A percentile compares a stretch with the other conserved stretches of the same genome.
These are phyloP conservation scores for Rhineura floridana DNA, from an alignment of 2,113 vertebrate genomes.

Conservation along the genomic window DNA sequence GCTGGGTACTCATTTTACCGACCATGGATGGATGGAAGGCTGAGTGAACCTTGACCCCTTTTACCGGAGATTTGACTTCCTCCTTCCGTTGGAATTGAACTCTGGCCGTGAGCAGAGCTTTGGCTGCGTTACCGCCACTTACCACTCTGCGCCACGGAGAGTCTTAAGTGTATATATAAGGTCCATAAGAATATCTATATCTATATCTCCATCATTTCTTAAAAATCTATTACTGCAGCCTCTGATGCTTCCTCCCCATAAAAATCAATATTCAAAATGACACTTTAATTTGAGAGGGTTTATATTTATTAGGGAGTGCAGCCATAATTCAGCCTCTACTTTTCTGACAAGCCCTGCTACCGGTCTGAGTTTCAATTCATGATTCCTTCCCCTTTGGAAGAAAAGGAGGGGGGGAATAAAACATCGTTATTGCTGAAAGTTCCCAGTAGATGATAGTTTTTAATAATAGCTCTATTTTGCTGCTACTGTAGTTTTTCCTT, in stretches of 20 bases:
- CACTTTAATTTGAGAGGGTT: slow-evolving; percentile 31
- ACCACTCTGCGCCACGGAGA: no score
- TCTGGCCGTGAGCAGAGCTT: no score
- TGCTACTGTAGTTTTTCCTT: background rate
- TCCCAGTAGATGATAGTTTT: background rate
- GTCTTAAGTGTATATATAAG: no score
- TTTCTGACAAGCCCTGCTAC: background rate
- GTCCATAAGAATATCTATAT: no score
- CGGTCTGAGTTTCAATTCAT: background rate
- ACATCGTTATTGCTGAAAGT: background rate
- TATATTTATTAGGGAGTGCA: slow-evolving; percentile 15
- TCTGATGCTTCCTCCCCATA: background rate
- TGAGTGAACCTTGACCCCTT: no score
- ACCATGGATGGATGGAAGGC: no score
- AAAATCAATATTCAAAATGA: slow-evolving; percentile 39
- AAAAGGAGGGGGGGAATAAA: background rate
- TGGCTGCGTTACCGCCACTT: no score
- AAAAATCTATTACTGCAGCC: background rate
- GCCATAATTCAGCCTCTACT: background rate
- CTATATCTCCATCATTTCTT: background rate
- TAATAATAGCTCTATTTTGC: background rate
- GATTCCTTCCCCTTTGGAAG: background rate
- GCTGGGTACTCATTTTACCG: no score
- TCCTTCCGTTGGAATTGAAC: no score
- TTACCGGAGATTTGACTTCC: no score